phyloP scores from a whole-genome alignment of 2,797 vertebrate species.

The Muscicapa comitata region DNA sequence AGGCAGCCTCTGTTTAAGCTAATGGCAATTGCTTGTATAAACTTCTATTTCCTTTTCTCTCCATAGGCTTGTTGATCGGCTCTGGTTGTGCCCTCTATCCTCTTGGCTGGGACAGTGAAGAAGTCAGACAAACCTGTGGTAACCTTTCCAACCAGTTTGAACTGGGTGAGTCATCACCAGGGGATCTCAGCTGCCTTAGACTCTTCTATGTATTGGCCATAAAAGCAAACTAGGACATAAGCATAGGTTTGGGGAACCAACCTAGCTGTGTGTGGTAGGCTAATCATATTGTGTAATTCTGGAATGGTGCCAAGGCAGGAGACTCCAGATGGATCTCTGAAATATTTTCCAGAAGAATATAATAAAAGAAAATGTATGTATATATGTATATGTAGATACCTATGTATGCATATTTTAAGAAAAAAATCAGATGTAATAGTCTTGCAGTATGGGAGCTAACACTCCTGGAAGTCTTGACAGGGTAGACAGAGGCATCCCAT shows the following conservation, averaged over 20 bases:
- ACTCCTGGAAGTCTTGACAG: neutral
- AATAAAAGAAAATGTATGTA: neutral
- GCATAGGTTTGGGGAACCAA: neutral
- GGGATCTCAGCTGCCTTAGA: neutral
- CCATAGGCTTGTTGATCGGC: constrained; percentile 88
- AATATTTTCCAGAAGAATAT: neutral
- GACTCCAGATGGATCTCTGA: neutral
- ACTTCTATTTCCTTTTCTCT: constrained; percentile 7
- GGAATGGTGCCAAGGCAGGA: neutral
- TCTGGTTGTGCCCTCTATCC: constrained; percentile 96
- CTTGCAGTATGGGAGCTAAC: neutral
- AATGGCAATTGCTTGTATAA: neutral
- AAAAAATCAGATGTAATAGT: neutral
- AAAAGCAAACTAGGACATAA: neutral
- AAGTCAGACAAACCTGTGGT: constrained; percentile 93
- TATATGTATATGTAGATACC: too few relatives aligned
- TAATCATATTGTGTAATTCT: neutral
- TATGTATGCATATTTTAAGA: neutral
- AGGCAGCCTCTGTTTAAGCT: neutral
- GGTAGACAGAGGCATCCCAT: neutral
- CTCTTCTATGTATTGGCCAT: neutral
- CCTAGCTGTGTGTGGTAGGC: neutral
- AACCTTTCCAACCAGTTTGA: constrained; percentile 92
- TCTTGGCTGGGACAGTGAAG: constrained; percentile 96
- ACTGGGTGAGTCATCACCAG: constrained; percentile 80